Evolutionary conservation across 2,113 vertebrate species (phyloP).

Genomic region (Oostethus manadensis): DNA sequence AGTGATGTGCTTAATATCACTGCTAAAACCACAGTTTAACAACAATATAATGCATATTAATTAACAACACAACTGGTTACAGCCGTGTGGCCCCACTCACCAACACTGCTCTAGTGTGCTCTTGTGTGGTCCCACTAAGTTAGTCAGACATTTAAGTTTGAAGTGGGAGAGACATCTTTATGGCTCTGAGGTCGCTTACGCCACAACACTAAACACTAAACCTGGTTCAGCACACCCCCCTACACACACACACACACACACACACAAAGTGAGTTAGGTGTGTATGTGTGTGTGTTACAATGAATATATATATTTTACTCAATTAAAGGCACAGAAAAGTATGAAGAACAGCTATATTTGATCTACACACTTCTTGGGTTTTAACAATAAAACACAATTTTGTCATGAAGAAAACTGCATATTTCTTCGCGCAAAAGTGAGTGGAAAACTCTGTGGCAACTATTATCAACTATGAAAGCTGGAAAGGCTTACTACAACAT

Average conservation of each 20-base stretch:
- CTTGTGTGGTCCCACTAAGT: conserved; percentile 36
- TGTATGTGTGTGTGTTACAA: not conserved
- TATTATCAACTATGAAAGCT: conserved; percentile 34
- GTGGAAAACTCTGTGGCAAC: conserved; percentile 50
- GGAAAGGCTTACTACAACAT: conserved; percentile 48
- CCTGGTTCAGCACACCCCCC: conserved; percentile 10
- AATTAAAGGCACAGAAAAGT: no score
- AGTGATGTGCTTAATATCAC: not conserved
- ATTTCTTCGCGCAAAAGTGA: conserved; percentile 31
- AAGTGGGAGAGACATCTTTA: conserved; percentile 48
- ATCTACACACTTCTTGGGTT: not conserved
- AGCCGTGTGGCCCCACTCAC: conserved; percentile 30
- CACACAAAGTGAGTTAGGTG: not conserved
- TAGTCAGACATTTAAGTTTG: conserved; percentile 38
- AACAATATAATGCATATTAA: not conserved
- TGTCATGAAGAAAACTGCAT: conserved; percentile 16
- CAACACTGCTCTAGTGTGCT: not conserved
- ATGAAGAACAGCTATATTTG: no score
- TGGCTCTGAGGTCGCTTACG: conserved; percentile 23
- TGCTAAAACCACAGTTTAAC: not conserved
- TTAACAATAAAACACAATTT: not conserved
- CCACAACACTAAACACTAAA: conserved; percentile 37
- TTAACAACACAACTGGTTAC: not conserved
- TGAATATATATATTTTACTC: not conserved
- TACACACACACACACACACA: not conserved